These are phyloP conservation scores for pig (Sus scrofa) DNA, from an alignment of 2,113 vertebrate species.

Conservation along the genomic window T2T-Sscrofa CM000816.6:18547501-18548000, in stretches of 20 bases:
- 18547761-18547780: neutral
- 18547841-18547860: no score
- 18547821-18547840: no score
- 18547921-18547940: no score
- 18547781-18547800: neutral
- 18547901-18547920: no score
- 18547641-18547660: neutral
- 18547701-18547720: conserved; percentile 28
- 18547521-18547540: neutral
- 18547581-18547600: conserved; percentile 36
- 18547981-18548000: no score
- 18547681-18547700: neutral
- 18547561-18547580: neutral
- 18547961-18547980: no score
- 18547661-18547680: conserved; percentile 5
- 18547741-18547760: neutral
- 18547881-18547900: no score
- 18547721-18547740: neutral
- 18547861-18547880: no score
- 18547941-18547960: no score
- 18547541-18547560: conserved; percentile 20
- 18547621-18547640: conserved; percentile 19
- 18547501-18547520: neutral
- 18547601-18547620: conserved; percentile 13
- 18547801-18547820: neutral